Evolutionary conservation across 35 echinoderm and acorn worm species (phyloP).

Genomic region (Holothuria glaberrima): DNA sequence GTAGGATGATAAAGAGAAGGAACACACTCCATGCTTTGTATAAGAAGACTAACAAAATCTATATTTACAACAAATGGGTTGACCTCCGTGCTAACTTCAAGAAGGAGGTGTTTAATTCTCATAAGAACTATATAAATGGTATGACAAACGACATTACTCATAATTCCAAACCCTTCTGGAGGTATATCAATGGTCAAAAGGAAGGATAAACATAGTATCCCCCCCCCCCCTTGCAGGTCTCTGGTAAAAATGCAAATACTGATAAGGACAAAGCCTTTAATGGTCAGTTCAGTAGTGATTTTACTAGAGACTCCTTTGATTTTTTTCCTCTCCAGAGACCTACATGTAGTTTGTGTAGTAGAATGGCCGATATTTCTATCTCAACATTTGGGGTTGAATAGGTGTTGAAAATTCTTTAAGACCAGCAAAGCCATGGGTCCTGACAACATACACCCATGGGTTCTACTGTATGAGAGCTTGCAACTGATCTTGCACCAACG

Average conservation of each 20-base stretch:
- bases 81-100: conserved; percentile 16
- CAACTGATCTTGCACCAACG: conserved; percentile 3
- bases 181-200: background rate
- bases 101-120: conserved; percentile 26
- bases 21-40: background rate
- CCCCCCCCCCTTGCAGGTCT: background rate
- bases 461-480: conserved; percentile 5
- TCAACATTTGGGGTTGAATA: background rate
- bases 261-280: background rate
- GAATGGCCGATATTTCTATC: background rate
- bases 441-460: conserved; percentile 28
- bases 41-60: conserved; percentile 3
- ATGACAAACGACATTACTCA: background rate
- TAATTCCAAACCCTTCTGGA: conserved; percentile 25
- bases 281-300: background rate
- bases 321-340: background rate
- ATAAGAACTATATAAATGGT: background rate
- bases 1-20: conserved; percentile 30
- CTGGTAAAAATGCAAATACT: background rate
- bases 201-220: background rate
- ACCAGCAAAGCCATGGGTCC: conserved; percentile 13
- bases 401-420: background rate
- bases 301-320: background rate
- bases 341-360: background rate
- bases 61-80: conserved; percentile 24